Conservation (phyloP, 2,888 invertebrate species). For the Dolomedes plantarius region DNA sequence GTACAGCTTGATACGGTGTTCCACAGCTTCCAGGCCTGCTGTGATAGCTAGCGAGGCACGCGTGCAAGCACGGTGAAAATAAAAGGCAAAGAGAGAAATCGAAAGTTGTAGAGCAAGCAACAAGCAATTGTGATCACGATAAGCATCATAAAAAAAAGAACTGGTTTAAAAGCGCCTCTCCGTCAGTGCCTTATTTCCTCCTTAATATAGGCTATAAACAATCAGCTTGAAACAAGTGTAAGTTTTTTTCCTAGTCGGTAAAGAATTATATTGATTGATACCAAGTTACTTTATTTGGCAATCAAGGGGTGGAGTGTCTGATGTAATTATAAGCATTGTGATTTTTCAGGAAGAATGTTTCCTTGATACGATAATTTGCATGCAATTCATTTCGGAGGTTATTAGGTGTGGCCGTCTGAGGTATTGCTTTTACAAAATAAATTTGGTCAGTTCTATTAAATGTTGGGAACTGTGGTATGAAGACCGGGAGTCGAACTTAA, state of each 20-base stretch:
- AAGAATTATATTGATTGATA: not conserved
- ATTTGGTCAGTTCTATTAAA: too few relatives aligned
- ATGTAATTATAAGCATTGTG: too few relatives aligned
- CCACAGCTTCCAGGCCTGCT: not conserved
- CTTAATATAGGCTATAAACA: not conserved
- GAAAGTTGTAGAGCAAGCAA: not conserved
- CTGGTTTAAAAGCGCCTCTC: too few relatives aligned
- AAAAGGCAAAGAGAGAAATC: not conserved
- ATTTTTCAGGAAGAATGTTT: too few relatives aligned
- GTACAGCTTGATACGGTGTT: not conserved
- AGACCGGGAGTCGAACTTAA: too few relatives aligned
- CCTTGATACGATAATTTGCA: too few relatives aligned
- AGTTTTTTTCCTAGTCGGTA: not conserved
- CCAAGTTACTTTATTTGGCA: not conserved
- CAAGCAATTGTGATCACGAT: not conserved
- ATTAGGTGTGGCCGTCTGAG: too few relatives aligned
- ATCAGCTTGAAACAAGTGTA: not conserved
- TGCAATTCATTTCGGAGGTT: too few relatives aligned
- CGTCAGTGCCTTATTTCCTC: not conserved
- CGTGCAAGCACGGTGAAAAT: not conserved
- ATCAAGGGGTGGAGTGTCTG: too few relatives aligned
- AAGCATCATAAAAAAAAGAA: not conserved
- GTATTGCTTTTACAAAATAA: too few relatives aligned
- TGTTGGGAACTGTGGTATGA: too few relatives aligned
- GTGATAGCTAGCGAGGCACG: not conserved